Evolutionary conservation across 2,113 vertebrate genomes (phyloP), one percentile per base, ranked within the genome.

Genomic region (Hirundichthys speculiger): DNA sequence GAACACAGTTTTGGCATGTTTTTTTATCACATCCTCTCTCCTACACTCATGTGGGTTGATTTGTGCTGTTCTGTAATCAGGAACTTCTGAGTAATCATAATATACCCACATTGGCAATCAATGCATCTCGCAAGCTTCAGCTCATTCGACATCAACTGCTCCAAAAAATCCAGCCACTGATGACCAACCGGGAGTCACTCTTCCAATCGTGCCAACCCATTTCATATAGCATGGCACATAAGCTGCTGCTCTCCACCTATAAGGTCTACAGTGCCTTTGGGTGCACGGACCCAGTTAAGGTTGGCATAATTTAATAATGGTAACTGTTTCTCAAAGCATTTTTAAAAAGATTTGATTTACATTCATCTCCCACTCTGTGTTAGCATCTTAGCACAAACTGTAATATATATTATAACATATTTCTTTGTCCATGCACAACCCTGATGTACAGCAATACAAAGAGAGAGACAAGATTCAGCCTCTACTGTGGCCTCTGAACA

Each of bases 211-310:
- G 96, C 79, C 93, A 93, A 61, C 90, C 94, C 18, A 64, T 98
- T 75, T 79, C 90, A 58, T 64, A 76, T 56, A 67, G 47, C 16
- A 85, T 95, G 65, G 95, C 95, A 47, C 84, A 89, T 10, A 95
- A 92, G 79, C 91, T 99, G 85, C 75, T 98, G 3, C 3, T 19
- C 57, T 89, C 75, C 21, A 94, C 93, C 20, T 98, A 95, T 52
- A 98, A 95, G 86, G 83, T 89, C 42, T 82, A 86, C 73, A 99
- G 97, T 69, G 79, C 91, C 34, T 99, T 97, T 42, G 95, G 96
- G 21, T 94, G 88, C 58, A 93, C 92, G 92, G 98, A 99, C 83
- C 96, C 95, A 34, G 42, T 99, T 56, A 93, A 93, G 94, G 97
- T 98, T 89, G 87, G 53, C 1, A 25, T 19, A 2, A 41, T 34